A percentile compares a stretch with the other conserved stretches of the same genome.
Evolutionary conservation across 2,113 vertebrate species (phyloP).

Genomic region (Eonycteris spelaea): DNA sequence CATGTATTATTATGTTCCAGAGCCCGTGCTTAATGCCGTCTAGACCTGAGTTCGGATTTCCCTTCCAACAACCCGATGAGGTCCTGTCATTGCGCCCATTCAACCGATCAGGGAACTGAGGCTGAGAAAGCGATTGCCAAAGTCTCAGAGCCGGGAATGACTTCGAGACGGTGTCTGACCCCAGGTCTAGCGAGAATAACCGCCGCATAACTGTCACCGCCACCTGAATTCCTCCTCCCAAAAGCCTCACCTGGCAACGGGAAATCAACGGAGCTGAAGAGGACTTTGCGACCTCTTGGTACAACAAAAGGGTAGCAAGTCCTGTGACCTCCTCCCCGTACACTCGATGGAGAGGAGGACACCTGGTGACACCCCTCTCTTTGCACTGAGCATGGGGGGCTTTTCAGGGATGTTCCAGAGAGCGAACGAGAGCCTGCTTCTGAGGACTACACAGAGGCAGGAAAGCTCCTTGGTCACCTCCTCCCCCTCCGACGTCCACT

Average conservation of each 20-base stretch:
- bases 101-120: not conserved
- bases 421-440: not conserved
- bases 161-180: not conserved
- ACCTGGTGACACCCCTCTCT: not conserved
- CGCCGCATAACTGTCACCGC: not conserved
- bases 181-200: not conserved
- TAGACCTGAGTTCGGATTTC: not conserved
- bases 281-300: not conserved
- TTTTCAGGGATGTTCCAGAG: not conserved
- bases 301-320: not conserved
- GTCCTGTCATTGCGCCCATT: not conserved
- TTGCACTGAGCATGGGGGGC: not conserved
- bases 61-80: not conserved
- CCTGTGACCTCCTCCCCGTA: not conserved
- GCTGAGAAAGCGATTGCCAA: not conserved
- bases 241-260: not conserved
- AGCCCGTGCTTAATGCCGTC: too few species aligned
- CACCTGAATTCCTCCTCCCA: not conserved
- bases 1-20: not conserved
- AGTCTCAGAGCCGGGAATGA: not conserved
- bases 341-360: not conserved
- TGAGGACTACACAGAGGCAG: not conserved
- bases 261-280: not conserved
- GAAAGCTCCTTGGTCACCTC: not conserved
- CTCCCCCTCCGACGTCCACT: not conserved